phyloP scores from a whole-genome alignment of 2,888 invertebrate species.

The Conistra vaccinii region DNA sequence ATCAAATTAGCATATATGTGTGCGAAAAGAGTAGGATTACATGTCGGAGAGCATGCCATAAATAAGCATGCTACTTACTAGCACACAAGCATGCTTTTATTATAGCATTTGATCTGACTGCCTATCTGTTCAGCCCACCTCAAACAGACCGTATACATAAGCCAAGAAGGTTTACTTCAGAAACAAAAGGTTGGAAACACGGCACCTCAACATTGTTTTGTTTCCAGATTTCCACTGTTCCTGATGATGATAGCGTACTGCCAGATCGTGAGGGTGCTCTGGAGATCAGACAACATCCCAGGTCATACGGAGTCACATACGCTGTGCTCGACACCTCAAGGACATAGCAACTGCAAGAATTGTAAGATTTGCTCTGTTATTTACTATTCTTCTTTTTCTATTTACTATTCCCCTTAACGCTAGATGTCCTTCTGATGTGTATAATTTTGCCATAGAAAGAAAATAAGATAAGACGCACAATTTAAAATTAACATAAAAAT shows the following conservation, averaged over 20 bases:
- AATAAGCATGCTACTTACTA: too few species aligned
- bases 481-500: too few species aligned
- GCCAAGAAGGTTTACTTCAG: too few species aligned
- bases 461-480: too few species aligned
- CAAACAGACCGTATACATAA: not conserved
- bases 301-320: conserved; percentile 92
- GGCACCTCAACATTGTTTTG: not conserved
- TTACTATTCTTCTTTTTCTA: not conserved
- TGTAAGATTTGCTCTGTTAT: conserved; percentile 21
- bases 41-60: too few species aligned
- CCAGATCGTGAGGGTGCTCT: conserved; percentile 95
- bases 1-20: not conserved
- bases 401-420: too few species aligned
- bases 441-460: not conserved
- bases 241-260: conserved; percentile 96
- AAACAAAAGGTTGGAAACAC: not conserved
- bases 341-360: conserved; percentile 84
- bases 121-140: too few species aligned
- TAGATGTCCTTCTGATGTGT: not conserved
- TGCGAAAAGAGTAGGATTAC: not conserved
- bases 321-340: conserved; percentile 79
- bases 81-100: not conserved
- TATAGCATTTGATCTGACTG: not conserved
- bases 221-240: conserved; percentile 92
- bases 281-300: conserved; percentile 95